Base-by-base conservation (phyloP, 1,140 invertebrate genomes). In the Zaprionus inermis region DNA sequence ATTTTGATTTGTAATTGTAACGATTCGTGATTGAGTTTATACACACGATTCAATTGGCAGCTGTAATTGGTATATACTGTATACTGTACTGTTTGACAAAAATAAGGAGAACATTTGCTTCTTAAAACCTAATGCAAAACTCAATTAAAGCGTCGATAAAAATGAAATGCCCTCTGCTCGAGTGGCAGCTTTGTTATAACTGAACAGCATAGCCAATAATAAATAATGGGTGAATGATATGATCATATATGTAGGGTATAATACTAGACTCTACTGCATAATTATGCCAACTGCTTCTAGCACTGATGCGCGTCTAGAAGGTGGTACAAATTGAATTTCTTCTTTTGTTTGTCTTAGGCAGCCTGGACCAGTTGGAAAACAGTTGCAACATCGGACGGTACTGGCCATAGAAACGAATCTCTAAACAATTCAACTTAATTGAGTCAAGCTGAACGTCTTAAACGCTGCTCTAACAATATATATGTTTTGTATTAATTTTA, bases 11-110 rank as follows among this genome's bases (percentile, higher is more conserved):
- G 41, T 78, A 58, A 41, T 69, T 60, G 56, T 79, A n/a, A 70
- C 28, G 60, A 57, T 56, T 28, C 34, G 20, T 36, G n/a, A 24
- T 11, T 34, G 57, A 14, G n/a, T 44, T 11, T 59, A 51, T 22
- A 44, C 49, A 52, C 68, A 52, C 68, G 30, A 64, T 51, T 72
- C 66, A 74, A 81, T 81, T 84, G 81, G 81, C 81, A 84, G 81
- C 81, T 72, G 69, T 85, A 72, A 81, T 65, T 70, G 52, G 70
- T 79, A 66, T 65, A 57, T 49, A 54, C 41, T 24, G 12, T 38
- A 18, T 41, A 16, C 38, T 52, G n/a, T 59, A 52, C 11, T 38
- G 38, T 55, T 38, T 16, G 24, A 54, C 28, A 32, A 44, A n/a
- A 20, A 49, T 20, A 64, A 65, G 36, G 38, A 56, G 32, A 2